phyloP scores from a whole-genome alignment of 2,888 invertebrate genomes.

The Chrysotoxum bicinctum region DNA sequence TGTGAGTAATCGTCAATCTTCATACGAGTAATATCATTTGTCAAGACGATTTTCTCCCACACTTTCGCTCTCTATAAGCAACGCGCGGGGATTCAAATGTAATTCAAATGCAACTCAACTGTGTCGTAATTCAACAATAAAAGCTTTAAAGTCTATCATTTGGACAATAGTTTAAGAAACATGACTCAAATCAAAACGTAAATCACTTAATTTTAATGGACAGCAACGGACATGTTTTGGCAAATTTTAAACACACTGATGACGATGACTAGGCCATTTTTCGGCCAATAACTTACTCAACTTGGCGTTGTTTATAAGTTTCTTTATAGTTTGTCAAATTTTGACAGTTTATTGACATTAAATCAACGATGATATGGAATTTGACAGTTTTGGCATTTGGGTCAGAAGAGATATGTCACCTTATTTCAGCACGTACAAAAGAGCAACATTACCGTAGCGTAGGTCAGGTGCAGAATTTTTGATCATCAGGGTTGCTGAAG shows the following conservation, averaged over 20 bases:
- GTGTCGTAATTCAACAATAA: slow-evolving; percentile 42
- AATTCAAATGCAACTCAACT: slow-evolving; percentile 51
- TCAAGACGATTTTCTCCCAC: slow-evolving; percentile 57
- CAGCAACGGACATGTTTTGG: slow-evolving; percentile 13
- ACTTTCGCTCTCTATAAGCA: slow-evolving; percentile 59
- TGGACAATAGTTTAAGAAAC: slow-evolving; percentile 2
- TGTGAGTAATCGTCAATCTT: slow-evolving; percentile 48
- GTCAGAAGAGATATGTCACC: slow-evolving; percentile 33
- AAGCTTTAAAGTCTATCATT: slow-evolving; percentile 10
- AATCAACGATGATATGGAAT: slow-evolving; percentile 1
- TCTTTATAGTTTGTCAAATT: slow-evolving; percentile 22
- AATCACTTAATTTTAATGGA: not conserved
- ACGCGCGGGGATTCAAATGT: slow-evolving; percentile 4
- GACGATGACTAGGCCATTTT: not conserved
- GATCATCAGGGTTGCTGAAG: not conserved
- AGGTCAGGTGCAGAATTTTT: slow-evolving; percentile 27
- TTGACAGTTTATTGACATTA: slow-evolving; percentile 35
- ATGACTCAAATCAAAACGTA: slow-evolving; percentile 11
- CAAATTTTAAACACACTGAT: slow-evolving; percentile 9
- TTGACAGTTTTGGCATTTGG: slow-evolving; percentile 5
- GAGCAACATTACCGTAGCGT: not conserved
- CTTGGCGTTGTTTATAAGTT: slow-evolving; percentile 3
- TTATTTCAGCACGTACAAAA: slow-evolving; percentile 28
- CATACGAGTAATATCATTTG: slow-evolving; percentile 34
- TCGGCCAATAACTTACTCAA: slow-evolving; percentile 1